These are phyloP conservation scores for Andrena minutula DNA, from an alignment of 2,888 invertebrate species.

Conservation along the genomic window DNA sequence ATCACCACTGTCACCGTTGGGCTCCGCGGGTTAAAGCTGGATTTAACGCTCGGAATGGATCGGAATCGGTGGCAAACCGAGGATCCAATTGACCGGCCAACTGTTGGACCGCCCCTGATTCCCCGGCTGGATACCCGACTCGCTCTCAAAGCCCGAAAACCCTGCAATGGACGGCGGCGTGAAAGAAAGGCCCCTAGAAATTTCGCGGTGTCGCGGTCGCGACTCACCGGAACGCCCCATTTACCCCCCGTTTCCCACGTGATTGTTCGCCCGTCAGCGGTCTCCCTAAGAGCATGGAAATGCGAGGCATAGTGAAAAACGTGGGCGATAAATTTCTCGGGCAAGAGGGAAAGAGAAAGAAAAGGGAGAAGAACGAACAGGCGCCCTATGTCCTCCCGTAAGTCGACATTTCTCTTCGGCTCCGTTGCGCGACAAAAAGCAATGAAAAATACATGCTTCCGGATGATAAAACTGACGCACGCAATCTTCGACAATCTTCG, in stretches of 20 bases:
- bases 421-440: no score
- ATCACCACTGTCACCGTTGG: background rate
- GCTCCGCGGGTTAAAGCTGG: constrained; percentile 38
- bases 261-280: constrained; percentile 17
- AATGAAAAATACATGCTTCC: no score
- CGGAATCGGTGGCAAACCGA: constrained; percentile 56
- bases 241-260: background rate
- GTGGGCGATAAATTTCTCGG: constrained; percentile 15
- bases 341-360: no score
- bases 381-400: background rate
- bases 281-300: background rate
- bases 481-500: no score
- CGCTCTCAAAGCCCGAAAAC: constrained; percentile 49
- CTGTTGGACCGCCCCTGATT: constrained; percentile 51
- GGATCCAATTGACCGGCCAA: constrained; percentile 58
- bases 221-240: constrained; percentile 18
- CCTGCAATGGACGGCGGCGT: constrained; percentile 35
- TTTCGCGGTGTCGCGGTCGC: constrained; percentile 14
- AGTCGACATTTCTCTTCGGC: background rate
- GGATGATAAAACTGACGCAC: no score
- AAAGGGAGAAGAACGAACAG: background rate
- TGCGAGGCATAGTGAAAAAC: background rate
- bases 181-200: constrained; percentile 40
- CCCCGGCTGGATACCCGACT: constrained; percentile 49
- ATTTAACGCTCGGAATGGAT: constrained; percentile 53